phyloP scores from a whole-genome alignment of 1,140 invertebrate genomes.

The Halotydeus destructor region DNA sequence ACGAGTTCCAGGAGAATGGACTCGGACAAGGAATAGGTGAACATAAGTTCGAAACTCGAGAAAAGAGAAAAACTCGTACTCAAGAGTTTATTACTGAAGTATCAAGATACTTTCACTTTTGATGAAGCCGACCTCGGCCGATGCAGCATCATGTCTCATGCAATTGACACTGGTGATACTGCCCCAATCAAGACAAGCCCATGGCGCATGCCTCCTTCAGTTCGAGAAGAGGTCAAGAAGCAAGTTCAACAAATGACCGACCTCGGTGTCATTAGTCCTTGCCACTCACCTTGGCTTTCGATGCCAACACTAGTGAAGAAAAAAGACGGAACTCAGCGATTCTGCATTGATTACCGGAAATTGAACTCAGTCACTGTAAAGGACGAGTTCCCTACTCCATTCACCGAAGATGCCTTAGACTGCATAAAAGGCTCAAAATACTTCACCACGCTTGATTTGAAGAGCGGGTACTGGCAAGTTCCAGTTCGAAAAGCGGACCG shows the following conservation, averaged over 20 bases:
- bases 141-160: background rate
- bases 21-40: no score
- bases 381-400: constrained; percentile 1
- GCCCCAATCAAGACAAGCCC: background rate
- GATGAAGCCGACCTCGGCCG: background rate
- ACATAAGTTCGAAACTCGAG: no score
- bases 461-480: constrained; percentile 28
- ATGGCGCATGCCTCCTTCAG: background rate
- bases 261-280: background rate
- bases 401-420: constrained; percentile 1
- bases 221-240: background rate
- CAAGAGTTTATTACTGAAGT: no score
- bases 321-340: constrained; percentile 1
- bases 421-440: background rate
- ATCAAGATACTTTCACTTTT: no score
- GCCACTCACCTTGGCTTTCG: background rate
- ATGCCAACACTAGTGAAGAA: constrained; percentile 4
- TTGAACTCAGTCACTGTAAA: constrained; percentile 2
- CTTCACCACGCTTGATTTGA: constrained; percentile 23
- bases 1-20: no score
- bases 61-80: no score
- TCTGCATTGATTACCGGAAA: constrained; percentile 6
- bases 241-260: background rate
- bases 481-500: constrained; percentile 20
- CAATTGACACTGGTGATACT: background rate